Evolutionary conservation across 2,113 vertebrate species (phyloP), one percentile per base, ranked within the genome.

Genomic region (Aphyosemion australe): DNA sequence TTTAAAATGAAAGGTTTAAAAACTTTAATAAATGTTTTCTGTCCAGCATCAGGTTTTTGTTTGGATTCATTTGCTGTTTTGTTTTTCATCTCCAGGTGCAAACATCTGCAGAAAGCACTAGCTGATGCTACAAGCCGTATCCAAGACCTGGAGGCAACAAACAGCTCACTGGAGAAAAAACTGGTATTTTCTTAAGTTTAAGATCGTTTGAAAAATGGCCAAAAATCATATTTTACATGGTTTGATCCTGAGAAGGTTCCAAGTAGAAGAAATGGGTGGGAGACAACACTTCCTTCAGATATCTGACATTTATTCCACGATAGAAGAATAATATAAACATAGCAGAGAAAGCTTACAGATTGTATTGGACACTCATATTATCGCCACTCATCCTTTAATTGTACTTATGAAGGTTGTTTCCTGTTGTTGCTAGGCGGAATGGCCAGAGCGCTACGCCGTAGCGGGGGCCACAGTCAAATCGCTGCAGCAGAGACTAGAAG

Each of bases 401-500:
- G 12, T 2, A 32, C 14, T 64, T 32, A 50, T 19, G 12, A 13
- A 20, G 12, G 18, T 14, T 19, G 8, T 47, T 39, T n/a, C 1
- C 8, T n/a, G 21, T 37, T 5, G 0, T 64, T 52, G 18, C 65
- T 0, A 99, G 97, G 84, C 69, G 32, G 95, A 96, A 0, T 96
- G 96, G 94, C 93, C 92, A 0, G 94, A 94, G 43, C 94, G 93
- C 10, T 96, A 95, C 18, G 89, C 67, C 0, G 87, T 93, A 0
- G 87, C 91, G 8, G 94, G 85, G 8, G 88, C 76, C 8, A 85
- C 89, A 0, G 93, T 95, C 71, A 93, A 92, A 46, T 87, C 85
- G 5, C 48, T 98, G 78, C 95, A 97, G 88, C 94, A 95, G 59
- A 91, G 89, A 0, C 63, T 97, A 0, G 96, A 99, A 19, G 96